These are phyloP conservation scores for Drosophila ambigua DNA, from an alignment of 1,140 invertebrate genomes.

Conservation along the genomic window DNA sequence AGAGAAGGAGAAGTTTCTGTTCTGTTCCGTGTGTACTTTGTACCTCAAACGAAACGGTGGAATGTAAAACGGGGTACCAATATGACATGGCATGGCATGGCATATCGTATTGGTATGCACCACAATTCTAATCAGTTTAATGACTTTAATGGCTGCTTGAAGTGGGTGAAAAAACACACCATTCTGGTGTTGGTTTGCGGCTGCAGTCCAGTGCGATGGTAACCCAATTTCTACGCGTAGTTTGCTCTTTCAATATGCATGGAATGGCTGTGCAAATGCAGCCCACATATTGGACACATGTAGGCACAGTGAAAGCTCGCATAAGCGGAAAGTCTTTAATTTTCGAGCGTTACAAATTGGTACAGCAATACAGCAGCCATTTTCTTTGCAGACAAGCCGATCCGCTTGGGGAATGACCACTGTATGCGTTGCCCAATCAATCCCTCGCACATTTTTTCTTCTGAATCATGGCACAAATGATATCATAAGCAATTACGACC, in stretches of 20 bases:
- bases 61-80: conserved; percentile 26
- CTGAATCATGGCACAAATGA: conserved; percentile 67
- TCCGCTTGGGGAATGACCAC: background rate
- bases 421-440: conserved; percentile 16
- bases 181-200: conserved; percentile 1
- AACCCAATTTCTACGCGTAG: background rate
- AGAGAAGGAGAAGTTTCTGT: no score
- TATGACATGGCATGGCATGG: conserved; percentile 14
- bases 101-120: background rate
- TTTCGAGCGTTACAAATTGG: no score
- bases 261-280: conserved; percentile 1
- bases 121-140: conserved; percentile 49
- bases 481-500: conserved; percentile 72
- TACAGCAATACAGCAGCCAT: no score
- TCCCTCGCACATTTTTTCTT: conserved; percentile 1
- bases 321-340: no score
- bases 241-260: conserved; percentile 32
- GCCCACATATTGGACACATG: background rate
- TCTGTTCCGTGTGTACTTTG: conserved; percentile 23
- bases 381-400: no score
- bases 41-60: no score
- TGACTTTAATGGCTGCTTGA: conserved; percentile 45
- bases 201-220: background rate
- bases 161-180: conserved; percentile 13
- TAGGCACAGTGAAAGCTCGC: no score